These are phyloP conservation scores for Engraulis encrasicolus DNA, from an alignment of 2,113 vertebrate species.

Conservation along the genomic window DNA sequence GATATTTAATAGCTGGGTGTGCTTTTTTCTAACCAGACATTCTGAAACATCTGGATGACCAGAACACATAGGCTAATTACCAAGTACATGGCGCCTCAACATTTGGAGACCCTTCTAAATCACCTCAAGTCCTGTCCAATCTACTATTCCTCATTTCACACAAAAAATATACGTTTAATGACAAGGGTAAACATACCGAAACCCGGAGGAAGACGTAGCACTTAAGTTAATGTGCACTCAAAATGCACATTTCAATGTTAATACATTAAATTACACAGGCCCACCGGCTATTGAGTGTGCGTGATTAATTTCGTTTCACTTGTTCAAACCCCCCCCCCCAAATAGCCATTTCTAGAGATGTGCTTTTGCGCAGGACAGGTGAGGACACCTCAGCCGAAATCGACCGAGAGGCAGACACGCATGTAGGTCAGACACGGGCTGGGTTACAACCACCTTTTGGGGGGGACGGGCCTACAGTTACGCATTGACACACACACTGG, in stretches of 20 bases:
- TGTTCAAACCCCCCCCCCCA: too few species aligned
- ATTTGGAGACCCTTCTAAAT: too few species aligned
- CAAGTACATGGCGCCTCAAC: too few species aligned
- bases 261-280: background rate
- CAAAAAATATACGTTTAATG: background rate
- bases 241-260: background rate
- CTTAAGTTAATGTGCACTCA: background rate
- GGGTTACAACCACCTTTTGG: slow-evolving; percentile 7
- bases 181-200: background rate
- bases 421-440: slow-evolving; percentile 16
- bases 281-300: background rate
- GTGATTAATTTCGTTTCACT: background rate
- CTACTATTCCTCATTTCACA: background rate
- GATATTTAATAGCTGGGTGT: background rate
- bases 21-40: background rate
- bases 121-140: too few species aligned
- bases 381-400: background rate
- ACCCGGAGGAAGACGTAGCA: background rate
- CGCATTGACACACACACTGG: background rate
- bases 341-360: background rate
- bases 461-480: background rate
- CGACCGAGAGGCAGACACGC: slow-evolving; percentile 13
- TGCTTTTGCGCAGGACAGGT: slow-evolving; percentile 16
- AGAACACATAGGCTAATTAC: too few species aligned
- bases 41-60: background rate